phyloP scores from a whole-genome alignment of 2,797 vertebrate species.

The Sebastes vulpes region DNA sequence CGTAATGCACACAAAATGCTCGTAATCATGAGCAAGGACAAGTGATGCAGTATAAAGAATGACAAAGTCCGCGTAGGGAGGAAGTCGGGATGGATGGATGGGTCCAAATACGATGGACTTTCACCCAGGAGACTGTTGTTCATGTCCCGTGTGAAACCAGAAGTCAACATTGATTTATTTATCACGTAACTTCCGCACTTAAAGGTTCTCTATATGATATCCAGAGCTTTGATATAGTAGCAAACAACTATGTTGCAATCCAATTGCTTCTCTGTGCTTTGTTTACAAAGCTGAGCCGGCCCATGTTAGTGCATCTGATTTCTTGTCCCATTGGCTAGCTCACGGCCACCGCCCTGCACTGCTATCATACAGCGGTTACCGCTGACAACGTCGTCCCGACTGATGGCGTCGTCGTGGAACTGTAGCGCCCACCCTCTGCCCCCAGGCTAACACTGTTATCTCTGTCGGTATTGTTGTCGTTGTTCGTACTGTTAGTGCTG shows the following conservation, averaged over 20 bases:
- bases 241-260: too few species aligned
- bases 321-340: too few species aligned
- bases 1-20: too few species aligned
- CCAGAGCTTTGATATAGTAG: too few species aligned
- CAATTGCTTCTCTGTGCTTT: too few species aligned
- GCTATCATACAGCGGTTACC: neutral
- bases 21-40: neutral
- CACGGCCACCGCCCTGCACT: fast-evolving
- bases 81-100: neutral
- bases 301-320: too few species aligned
- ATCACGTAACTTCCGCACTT: too few species aligned
- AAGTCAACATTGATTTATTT: neutral
- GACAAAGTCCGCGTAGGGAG: neutral
- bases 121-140: neutral
- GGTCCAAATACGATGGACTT: neutral
- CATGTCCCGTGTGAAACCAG: neutral
- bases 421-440: fast-evolving
- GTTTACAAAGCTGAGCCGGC: too few species aligned
- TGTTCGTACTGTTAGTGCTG: neutral
- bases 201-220: too few species aligned
- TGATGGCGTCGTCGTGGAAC: neutral
- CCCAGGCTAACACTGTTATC: neutral
- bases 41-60: neutral
- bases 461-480: neutral
- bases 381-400: neutral